A percentile compares a stretch with the other conserved stretches of the same genome.
Evolutionary conservation across 1,140 invertebrate genomes (phyloP).

Genomic region (Drosophila sturtevanti): DNA sequence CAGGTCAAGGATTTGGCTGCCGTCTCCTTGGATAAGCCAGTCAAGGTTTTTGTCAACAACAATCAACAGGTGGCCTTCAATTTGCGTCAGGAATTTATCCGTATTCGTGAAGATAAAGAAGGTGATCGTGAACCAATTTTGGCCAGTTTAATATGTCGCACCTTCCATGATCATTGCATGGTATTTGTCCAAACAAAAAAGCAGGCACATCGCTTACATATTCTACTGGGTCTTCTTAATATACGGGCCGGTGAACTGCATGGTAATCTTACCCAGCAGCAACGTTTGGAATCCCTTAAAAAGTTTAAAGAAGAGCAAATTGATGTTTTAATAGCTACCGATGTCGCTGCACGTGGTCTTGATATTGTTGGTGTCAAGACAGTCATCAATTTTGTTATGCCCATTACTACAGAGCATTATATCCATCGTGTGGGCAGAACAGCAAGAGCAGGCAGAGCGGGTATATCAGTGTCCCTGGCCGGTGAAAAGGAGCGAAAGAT

Average conservation of each 20-base stretch:
- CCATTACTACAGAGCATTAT: slow-evolving; percentile 96
- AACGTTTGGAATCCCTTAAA: slow-evolving; percentile 94
- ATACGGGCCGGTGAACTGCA: slow-evolving; percentile 96
- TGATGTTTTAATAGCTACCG: slow-evolving; percentile 97
- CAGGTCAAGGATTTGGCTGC: slow-evolving; percentile 96
- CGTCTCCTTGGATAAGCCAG: slow-evolving; percentile 94
- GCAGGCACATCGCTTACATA: slow-evolving; percentile 95
- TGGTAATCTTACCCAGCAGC: slow-evolving; percentile 96
- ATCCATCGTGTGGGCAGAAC: slow-evolving; percentile 97
- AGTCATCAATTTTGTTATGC: slow-evolving; percentile 98
- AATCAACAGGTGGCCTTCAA: slow-evolving; percentile 98
- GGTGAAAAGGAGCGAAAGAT: slow-evolving; percentile 95
- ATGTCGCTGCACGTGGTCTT: slow-evolving; percentile 97
- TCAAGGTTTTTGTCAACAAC: slow-evolving; percentile 97
- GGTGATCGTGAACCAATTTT: slow-evolving; percentile 95
- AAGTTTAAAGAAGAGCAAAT: slow-evolving; percentile 94
- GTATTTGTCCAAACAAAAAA: slow-evolving; percentile 98
- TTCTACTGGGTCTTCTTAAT: slow-evolving; percentile 94
- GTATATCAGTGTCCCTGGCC: slow-evolving; percentile 96
- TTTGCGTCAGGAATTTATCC: slow-evolving; percentile 97
- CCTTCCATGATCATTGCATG: slow-evolving; percentile 96
- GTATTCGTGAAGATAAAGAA: slow-evolving; percentile 91
- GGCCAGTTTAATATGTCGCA: slow-evolving; percentile 94
- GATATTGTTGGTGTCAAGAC: slow-evolving; percentile 98
- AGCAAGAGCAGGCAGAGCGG: slow-evolving; percentile 94